Conservation (phyloP, 2,113 vertebrate genomes). For the Hassar affinis region DNA sequence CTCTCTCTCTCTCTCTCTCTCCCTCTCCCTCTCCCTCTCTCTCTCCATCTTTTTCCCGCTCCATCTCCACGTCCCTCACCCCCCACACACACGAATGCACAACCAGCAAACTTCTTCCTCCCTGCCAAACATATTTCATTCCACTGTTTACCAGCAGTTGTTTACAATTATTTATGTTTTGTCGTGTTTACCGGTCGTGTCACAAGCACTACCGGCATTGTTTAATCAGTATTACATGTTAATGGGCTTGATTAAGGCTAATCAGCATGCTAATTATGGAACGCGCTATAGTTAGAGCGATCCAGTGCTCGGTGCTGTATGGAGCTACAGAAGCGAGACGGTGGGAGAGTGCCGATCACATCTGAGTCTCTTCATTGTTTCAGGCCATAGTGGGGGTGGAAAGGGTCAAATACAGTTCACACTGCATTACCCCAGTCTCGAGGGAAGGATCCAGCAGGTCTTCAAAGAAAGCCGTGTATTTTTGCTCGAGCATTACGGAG, state of each 20-base stretch:
- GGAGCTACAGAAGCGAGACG: not conserved
- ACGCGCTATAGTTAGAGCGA: conserved; percentile 42
- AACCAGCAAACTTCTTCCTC: conserved; percentile 29
- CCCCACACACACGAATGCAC: not conserved
- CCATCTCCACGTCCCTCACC: not conserved
- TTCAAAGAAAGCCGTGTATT: conserved; percentile 37
- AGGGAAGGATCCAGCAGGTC: conserved; percentile 45
- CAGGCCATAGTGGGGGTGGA: conserved; percentile 34
- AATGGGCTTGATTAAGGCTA: conserved; percentile 47
- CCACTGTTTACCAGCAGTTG: conserved; percentile 18
- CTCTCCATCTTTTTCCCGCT: not conserved
- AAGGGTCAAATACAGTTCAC: conserved; percentile 54
- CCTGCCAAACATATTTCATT: conserved; percentile 37
- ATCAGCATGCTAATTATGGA: conserved; percentile 46
- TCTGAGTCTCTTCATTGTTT: conserved; percentile 30
- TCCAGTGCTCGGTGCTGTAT: conserved; percentile 18
- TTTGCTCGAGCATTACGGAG: not conserved
- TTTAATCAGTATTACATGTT: conserved; percentile 46
- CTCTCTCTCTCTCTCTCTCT: conserved; percentile 47
- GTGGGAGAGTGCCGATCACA: not conserved
- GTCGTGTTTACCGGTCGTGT: conserved; percentile 24
- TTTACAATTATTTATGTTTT: conserved; percentile 44
- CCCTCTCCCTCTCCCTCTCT: conserved; percentile 16
- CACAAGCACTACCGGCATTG: conserved; percentile 36
- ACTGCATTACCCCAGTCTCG: conserved; percentile 44